phyloP scores from a whole-genome alignment of 1,140 invertebrate genomes.

The Ips typographus region DNA sequence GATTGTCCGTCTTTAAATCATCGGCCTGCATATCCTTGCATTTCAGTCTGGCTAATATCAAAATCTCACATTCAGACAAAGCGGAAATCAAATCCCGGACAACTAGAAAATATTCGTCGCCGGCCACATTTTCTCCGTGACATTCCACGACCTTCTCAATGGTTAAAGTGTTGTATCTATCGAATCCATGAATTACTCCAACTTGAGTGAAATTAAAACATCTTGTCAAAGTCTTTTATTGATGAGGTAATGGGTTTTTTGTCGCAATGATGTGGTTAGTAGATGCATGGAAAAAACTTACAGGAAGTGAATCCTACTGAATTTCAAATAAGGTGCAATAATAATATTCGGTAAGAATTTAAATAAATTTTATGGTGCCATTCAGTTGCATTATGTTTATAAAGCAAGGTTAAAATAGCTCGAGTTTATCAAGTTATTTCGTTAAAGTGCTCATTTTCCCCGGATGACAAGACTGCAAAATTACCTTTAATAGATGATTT shows the following conservation, averaged over 20 bases:
- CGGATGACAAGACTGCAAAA: background rate
- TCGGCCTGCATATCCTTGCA: background rate
- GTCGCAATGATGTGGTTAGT: background rate
- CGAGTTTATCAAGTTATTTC: slow-evolving; percentile 1
- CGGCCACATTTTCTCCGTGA: background rate
- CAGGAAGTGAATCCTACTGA: background rate
- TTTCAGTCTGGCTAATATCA: background rate
- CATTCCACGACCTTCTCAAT: slow-evolving; percentile 4
- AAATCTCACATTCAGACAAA: background rate
- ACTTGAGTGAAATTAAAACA: background rate
- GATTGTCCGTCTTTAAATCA: background rate
- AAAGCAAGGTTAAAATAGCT: background rate
- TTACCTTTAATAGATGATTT: too few relatives aligned
- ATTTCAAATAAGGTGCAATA: background rate
- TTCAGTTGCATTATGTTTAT: slow-evolving; percentile 1
- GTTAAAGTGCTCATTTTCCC: background rate
- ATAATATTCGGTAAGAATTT: slow-evolving; percentile 1
- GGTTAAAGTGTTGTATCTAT: background rate
- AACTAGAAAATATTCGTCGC: slow-evolving; percentile 1
- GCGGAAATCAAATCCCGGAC: background rate
- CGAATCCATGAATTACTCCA: background rate
- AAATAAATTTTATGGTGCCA: background rate
- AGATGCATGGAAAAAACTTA: background rate
- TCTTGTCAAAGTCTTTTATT: too few relatives aligned
- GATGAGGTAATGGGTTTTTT: background rate